Percentiles rank a stretch among this genome's conserved stretches.
phyloP scores from a whole-genome alignment of 2,888 invertebrate genomes.

The Cheilosia vernalis region DNA sequence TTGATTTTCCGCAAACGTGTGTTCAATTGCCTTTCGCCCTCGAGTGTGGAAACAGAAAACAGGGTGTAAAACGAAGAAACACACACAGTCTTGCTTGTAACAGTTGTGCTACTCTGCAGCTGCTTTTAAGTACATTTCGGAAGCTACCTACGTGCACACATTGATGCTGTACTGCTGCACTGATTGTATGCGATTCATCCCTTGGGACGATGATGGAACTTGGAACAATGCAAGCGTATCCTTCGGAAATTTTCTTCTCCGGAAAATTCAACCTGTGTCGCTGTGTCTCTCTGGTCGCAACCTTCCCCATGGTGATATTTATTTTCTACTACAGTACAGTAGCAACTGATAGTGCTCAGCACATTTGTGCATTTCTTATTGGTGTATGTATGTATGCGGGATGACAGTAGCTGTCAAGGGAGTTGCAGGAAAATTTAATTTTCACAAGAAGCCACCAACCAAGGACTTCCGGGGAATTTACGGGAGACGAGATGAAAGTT shows the following conservation, averaged over 20 bases:
- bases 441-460: conserved; percentile 43
- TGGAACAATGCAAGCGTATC: conserved; percentile 54
- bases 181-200: conserved; percentile 51
- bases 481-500: conserved; percentile 19
- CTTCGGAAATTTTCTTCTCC: conserved; percentile 60
- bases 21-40: conserved; percentile 44
- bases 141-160: background rate
- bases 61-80: conserved; percentile 30
- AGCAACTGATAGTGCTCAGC: conserved; percentile 48
- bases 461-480: conserved; percentile 56
- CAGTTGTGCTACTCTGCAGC: conserved; percentile 18
- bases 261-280: conserved; percentile 70
- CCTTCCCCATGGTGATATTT: conserved; percentile 57
- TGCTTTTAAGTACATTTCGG: conserved; percentile 39
- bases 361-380: conserved; percentile 20
- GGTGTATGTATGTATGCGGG: background rate
- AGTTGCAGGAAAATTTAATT: conserved; percentile 37
- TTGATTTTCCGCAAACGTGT: conserved; percentile 72
- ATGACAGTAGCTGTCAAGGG: conserved; percentile 43
- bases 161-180: conserved; percentile 19
- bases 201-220: conserved; percentile 7
- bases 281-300: conserved; percentile 34
- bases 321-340: conserved; percentile 23
- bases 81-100: conserved; percentile 13
- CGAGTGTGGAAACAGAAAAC: conserved; percentile 36